These are phyloP conservation scores for Sebastes vulpes DNA, from an alignment of 2,797 vertebrate genomes.

Conservation along the genomic window DNA sequence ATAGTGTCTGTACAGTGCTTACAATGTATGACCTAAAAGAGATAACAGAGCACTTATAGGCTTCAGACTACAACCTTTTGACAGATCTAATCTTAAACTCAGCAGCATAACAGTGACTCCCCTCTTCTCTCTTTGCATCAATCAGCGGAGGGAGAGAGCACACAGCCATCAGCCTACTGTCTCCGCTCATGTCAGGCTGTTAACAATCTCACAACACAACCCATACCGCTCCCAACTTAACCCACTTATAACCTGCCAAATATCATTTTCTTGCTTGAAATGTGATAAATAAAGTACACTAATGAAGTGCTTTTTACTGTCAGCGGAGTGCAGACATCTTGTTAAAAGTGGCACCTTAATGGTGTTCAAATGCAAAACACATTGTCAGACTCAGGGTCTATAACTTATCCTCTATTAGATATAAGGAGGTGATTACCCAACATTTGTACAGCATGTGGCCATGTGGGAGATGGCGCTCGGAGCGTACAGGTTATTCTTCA, in stretches of 20 bases:
- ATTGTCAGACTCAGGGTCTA: constrained; percentile 49
- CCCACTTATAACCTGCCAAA: constrained; percentile 63
- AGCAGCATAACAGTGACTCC: neutral
- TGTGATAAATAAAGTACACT: constrained; percentile 68
- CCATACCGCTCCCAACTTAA: constrained; percentile 32
- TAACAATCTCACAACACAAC: constrained; percentile 45
- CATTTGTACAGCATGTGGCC: constrained; percentile 54
- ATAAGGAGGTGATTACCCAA: constrained; percentile 52
- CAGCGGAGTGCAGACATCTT: constrained; percentile 26
- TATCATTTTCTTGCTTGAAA: constrained; percentile 67
- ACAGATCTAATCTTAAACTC: constrained; percentile 17
- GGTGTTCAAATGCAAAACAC: constrained; percentile 71
- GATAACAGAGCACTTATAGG: neutral
- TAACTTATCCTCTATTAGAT: constrained; percentile 46
- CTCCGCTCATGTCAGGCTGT: constrained; percentile 38
- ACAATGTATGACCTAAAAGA: neutral
- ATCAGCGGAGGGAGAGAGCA: constrained; percentile 10
- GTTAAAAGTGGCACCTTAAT: constrained; percentile 74
- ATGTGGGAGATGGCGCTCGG: constrained; percentile 32
- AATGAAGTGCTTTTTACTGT: constrained; percentile 71
- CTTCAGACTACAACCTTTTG: constrained; percentile 5
- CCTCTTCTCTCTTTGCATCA: constrained; percentile 28
- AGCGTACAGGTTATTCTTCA: constrained; percentile 39
- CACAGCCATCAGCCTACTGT: constrained; percentile 25
- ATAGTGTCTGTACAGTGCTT: neutral